Percentiles rank a stretch among this genome's conserved stretches.
These are phyloP conservation scores for Heteractis magnifica DNA, from an alignment of 92 coral and sea anemone species.

Conservation along the genomic window DNA sequence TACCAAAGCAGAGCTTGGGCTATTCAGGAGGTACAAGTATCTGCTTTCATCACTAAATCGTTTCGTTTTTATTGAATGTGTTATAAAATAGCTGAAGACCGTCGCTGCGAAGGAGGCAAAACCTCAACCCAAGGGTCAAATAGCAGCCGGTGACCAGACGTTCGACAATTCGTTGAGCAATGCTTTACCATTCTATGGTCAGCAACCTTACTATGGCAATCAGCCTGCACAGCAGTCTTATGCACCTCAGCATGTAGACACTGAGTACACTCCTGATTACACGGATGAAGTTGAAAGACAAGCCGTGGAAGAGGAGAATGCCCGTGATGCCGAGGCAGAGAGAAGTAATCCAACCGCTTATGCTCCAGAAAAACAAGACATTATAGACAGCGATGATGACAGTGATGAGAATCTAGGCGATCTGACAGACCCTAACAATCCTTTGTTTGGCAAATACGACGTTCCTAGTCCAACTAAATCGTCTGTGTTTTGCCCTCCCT, in stretches of 20 bases:
- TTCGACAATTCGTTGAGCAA: constrained; percentile 4
- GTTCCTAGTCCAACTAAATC: constrained; percentile 13
- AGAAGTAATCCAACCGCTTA: constrained; percentile 7
- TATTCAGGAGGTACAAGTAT: too few species aligned
- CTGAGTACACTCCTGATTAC: constrained; percentile 32
- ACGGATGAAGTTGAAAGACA: constrained; percentile 55
- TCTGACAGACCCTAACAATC: constrained; percentile 33
- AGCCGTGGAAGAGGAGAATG: constrained; percentile 60
- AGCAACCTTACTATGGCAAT: background rate
- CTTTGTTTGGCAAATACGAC: constrained; percentile 37
- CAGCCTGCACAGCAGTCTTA: background rate
- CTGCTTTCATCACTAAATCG: background rate
- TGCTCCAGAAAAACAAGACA: constrained; percentile 6
- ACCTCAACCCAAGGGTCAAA: constrained; percentile 34
- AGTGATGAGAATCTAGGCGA: constrained; percentile 13
- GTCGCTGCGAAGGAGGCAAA: constrained; percentile 27
- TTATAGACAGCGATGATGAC: constrained; percentile 16
- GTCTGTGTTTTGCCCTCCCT: constrained; percentile 30
- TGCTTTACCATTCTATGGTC: background rate
- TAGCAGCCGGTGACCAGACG: background rate
- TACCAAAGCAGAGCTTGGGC: too few species aligned
- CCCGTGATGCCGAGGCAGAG: constrained; percentile 51
- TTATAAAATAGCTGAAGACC: background rate
- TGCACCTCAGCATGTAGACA: background rate
- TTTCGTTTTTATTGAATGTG: background rate